Percentiles rank a stretch among this genome's conserved stretches.
Conservation (phyloP, 2,888 invertebrate species). For the Caenorhabditis afra region DNA sequence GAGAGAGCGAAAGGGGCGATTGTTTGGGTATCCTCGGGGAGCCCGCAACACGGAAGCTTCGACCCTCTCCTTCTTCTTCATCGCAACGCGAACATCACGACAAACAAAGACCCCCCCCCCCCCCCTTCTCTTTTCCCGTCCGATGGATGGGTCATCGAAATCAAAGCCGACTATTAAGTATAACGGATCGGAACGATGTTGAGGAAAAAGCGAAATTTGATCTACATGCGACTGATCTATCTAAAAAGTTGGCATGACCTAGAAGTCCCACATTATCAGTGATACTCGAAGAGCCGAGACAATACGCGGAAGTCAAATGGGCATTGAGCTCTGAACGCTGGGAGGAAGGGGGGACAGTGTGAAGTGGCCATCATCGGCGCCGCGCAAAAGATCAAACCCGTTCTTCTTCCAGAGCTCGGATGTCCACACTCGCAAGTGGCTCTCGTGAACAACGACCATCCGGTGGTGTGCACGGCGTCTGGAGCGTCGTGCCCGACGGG, state of each 20-base stretch:
- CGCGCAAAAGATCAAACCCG: neutral
- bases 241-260: no score
- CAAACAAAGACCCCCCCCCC: slow-evolving; percentile 35
- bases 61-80: no score
- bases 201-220: neutral
- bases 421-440: slow-evolving; percentile 76
- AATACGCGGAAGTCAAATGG: neutral
- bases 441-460: slow-evolving; percentile 60
- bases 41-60: slow-evolving; percentile 46
- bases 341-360: neutral
- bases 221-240: no score
- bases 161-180: neutral
- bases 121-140: neutral
- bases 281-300: neutral
- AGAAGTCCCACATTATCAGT: no score
- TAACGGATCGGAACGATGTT: neutral
- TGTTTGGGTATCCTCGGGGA: slow-evolving; percentile 19
- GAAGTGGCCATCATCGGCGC: no score
- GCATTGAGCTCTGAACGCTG: neutral
- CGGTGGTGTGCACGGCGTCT: slow-evolving; percentile 69
- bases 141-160: neutral
- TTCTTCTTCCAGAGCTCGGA: slow-evolving; percentile 70
- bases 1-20: slow-evolving; percentile 13
- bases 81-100: slow-evolving; percentile 45
- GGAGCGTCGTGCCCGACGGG: slow-evolving; percentile 71